phyloP scores from a whole-genome alignment of 2,797 vertebrate genomes.

The Mormyrus proboscirostris region DNA sequence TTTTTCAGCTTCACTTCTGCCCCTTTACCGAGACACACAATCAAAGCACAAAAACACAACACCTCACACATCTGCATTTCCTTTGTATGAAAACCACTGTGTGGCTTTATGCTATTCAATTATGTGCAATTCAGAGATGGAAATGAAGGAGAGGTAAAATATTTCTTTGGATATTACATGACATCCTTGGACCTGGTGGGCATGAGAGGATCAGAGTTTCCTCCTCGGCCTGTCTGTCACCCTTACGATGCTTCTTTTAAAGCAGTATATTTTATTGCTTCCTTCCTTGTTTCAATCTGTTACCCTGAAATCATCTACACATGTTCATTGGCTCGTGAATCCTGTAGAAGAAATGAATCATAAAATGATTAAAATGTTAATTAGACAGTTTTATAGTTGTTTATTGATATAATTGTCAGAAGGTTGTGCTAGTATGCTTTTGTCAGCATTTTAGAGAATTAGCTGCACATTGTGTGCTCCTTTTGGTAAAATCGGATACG shows the following conservation, averaged over 20 bases:
- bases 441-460: neutral
- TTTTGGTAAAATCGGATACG: neutral
- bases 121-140: neutral
- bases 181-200: neutral
- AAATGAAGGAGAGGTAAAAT: neutral
- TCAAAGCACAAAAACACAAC: neutral
- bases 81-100: neutral
- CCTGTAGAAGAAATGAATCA: neutral
- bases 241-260: neutral
- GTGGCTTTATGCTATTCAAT: neutral
- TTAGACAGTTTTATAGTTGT: neutral
- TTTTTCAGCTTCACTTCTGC: neutral
- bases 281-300: neutral
- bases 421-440: neutral
- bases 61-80: conserved; percentile 3
- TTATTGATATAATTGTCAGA: neutral
- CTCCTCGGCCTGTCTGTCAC: neutral
- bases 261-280: neutral
- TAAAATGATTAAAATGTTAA: neutral
- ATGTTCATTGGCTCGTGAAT: neutral
- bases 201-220: neutral
- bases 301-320: neutral
- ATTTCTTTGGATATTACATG: neutral
- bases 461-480: no score
- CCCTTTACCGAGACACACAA: neutral